Evolutionary conservation across 2,113 vertebrate genomes (phyloP).

Genomic region (Pseudopipra pipra): DNA sequence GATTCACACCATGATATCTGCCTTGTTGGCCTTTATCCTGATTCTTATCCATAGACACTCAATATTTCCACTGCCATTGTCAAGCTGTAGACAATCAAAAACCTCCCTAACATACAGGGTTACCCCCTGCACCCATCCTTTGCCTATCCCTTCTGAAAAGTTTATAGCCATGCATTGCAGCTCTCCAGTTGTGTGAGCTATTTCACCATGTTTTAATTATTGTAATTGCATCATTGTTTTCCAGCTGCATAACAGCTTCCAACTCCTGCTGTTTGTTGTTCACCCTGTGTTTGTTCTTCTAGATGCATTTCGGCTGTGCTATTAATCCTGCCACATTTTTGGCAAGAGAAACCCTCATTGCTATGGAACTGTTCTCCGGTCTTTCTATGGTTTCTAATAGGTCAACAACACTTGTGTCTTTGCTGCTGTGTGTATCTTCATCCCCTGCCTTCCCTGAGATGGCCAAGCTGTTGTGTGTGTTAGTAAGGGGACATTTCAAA

Average conservation of each 20-base stretch:
- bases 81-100: background rate
- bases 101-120: background rate
- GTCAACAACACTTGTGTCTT: background rate
- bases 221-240: background rate
- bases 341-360: fast-evolving
- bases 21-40: background rate
- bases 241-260: background rate
- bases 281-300: background rate
- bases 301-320: background rate
- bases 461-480: background rate
- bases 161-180: background rate
- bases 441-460: background rate
- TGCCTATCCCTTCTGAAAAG: background rate
- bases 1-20: background rate
- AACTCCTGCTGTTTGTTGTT: background rate
- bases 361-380: background rate
- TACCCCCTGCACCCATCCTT: background rate
- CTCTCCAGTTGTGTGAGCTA: background rate
- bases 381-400: background rate
- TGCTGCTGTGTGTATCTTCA: background rate
- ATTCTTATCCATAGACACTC: background rate
- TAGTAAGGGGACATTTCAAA: background rate
- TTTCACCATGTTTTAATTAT: background rate
- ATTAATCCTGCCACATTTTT: background rate
- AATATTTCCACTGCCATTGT: background rate